These are phyloP conservation scores for Salmo trutta DNA, from an alignment of 2,797 vertebrate genomes.

Conservation along the genomic window DNA sequence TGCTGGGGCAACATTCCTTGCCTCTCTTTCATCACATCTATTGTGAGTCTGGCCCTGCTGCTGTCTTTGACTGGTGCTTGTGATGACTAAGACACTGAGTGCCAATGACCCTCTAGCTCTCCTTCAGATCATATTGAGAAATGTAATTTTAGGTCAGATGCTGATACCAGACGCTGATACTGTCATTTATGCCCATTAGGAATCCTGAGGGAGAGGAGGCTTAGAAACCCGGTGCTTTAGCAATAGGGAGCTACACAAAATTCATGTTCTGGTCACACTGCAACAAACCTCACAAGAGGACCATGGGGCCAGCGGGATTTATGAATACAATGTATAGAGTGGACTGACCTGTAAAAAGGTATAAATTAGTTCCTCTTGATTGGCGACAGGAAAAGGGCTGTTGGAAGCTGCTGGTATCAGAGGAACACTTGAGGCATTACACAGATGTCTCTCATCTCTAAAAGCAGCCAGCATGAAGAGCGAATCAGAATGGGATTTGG, in stretches of 20 bases:
- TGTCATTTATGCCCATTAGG: neutral
- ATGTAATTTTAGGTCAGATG: neutral
- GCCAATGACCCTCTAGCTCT: slow-evolving; percentile 48
- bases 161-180: neutral
- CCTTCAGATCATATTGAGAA: slow-evolving; percentile 38
- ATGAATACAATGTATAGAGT: slow-evolving; percentile 2
- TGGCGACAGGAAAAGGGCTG: neutral
- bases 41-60: slow-evolving; percentile 38
- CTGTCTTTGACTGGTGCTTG: slow-evolving; percentile 27
- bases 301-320: neutral
- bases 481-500: neutral
- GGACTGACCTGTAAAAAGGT: neutral
- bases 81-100: slow-evolving; percentile 32
- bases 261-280: neutral
- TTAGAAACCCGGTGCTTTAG: neutral
- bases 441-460: neutral
- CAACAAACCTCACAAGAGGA: neutral
- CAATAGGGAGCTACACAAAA: neutral
- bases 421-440: neutral
- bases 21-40: slow-evolving; percentile 35
- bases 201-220: neutral
- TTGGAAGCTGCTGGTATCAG: neutral
- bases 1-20: slow-evolving; percentile 18
- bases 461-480: neutral
- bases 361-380: neutral